Conservation (phyloP, 1,140 invertebrate genomes). For the Lepidurus arcticus region DNA sequence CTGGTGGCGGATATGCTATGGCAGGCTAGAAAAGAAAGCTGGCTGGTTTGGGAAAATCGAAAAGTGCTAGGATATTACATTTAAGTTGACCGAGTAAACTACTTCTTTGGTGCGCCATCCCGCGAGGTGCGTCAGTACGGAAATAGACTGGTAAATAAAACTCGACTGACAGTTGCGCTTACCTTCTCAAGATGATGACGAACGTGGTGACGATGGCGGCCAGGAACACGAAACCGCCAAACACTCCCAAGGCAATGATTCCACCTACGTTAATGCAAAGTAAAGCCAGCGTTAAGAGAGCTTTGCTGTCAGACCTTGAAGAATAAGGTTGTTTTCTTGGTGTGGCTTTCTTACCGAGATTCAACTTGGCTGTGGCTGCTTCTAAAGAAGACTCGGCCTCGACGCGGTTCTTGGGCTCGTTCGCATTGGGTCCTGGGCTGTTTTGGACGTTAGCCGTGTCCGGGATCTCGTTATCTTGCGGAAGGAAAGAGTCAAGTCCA, state of each 20-base stretch:
- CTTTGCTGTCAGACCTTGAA: not conserved
- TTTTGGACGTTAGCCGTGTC: constrained; percentile 51
- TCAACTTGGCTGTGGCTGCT: constrained; percentile 65
- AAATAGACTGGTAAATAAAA: constrained; percentile 3
- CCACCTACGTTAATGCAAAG: constrained; percentile 52
- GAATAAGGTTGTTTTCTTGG: not conserved
- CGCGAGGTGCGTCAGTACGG: constrained; percentile 16
- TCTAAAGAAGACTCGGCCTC: constrained; percentile 47
- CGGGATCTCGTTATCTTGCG: constrained; percentile 52
- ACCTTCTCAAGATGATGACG: constrained; percentile 83
- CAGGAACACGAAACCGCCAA: constrained; percentile 82
- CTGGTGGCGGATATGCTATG: not conserved
- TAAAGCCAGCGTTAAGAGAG: not conserved
- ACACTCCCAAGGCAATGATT: constrained; percentile 81
- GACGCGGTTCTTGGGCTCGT: constrained; percentile 49
- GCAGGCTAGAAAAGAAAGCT: not conserved
- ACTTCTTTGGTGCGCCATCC: constrained; percentile 8
- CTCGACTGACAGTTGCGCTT: constrained; percentile 42
- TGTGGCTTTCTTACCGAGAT: constrained; percentile 53
- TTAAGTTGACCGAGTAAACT: not conserved
- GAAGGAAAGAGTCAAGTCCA: constrained; percentile 33
- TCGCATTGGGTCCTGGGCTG: constrained; percentile 50
- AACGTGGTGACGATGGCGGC: constrained; percentile 83
- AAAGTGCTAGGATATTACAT: constrained; percentile 17
- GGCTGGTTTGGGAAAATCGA: not conserved